These are phyloP conservation scores for Smittia sp. DNA, from an alignment of 2,888 invertebrate genomes.

Conservation along the genomic window DNA sequence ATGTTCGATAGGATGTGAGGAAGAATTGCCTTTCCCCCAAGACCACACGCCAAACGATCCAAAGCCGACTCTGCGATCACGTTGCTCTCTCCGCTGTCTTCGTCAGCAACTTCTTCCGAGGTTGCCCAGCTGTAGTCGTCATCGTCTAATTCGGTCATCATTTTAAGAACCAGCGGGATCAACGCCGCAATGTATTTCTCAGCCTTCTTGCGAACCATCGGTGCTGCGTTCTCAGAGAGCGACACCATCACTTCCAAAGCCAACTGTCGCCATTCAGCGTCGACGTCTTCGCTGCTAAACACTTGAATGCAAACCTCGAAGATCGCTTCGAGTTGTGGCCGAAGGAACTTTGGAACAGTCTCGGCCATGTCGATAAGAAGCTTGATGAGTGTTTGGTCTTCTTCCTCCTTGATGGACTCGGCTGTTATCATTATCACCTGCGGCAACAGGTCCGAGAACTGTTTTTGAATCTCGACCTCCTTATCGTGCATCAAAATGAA, in stretches of 20 bases:
- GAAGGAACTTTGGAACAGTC: constrained; percentile 85
- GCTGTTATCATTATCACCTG: constrained; percentile 70
- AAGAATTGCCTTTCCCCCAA: constrained; percentile 88
- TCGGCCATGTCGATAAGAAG: constrained; percentile 93
- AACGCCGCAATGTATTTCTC: constrained; percentile 76
- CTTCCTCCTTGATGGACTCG: constrained; percentile 76
- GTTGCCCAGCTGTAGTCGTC: constrained; percentile 84
- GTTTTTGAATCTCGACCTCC: constrained; percentile 83
- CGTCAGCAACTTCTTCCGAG: constrained; percentile 83
- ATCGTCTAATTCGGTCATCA: constrained; percentile 94
- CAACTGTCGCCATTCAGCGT: constrained; percentile 84
- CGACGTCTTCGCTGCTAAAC: constrained; percentile 66
- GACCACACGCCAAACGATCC: constrained; percentile 94
- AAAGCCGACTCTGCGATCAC: constrained; percentile 95
- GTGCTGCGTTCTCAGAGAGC: constrained; percentile 86
- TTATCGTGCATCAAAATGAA: constrained; percentile 93
- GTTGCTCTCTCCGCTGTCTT: constrained; percentile 92
- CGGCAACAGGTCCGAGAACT: constrained; percentile 81
- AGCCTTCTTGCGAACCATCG: constrained; percentile 92
- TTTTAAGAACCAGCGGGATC: constrained; percentile 81
- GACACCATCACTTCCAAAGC: constrained; percentile 84
- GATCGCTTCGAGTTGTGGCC: constrained; percentile 80
- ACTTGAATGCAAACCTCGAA: constrained; percentile 86
- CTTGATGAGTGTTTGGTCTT: constrained; percentile 89
- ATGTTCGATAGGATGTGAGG: constrained; percentile 83